Percentiles rank a stretch among this genome's conserved stretches.
These are phyloP conservation scores for Caenorhabditis briggsae DNA, from an alignment of 1,140 invertebrate genomes.

Conservation along the genomic window DNA sequence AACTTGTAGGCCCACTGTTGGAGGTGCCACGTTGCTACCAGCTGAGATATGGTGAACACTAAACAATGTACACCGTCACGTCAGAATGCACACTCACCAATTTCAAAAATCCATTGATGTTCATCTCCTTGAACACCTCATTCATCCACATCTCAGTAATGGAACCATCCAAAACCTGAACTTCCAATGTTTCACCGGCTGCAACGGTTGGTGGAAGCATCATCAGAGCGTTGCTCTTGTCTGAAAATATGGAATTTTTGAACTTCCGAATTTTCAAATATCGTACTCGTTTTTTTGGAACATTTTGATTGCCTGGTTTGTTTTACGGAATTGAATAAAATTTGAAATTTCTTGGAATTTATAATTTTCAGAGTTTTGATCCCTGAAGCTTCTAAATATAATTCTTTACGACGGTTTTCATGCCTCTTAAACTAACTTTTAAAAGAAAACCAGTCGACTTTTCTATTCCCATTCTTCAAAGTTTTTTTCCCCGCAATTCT, in stretches of 20 bases:
- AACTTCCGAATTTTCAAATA: neutral
- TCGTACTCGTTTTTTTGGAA: neutral
- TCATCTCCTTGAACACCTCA: conserved; percentile 70
- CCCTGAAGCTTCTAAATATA: too few species aligned
- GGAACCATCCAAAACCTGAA: conserved; percentile 64
- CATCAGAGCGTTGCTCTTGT: conserved; percentile 68
- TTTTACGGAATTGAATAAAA: too few species aligned
- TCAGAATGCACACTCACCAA: conserved; percentile 45
- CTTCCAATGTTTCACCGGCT: conserved; percentile 66
- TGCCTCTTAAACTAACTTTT: too few species aligned
- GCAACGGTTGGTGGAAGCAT: conserved; percentile 68
- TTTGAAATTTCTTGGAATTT: neutral
- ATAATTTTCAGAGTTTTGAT: too few species aligned
- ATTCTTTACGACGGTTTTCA: too few species aligned
- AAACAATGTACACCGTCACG: too few species aligned
- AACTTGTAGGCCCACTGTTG: too few species aligned
- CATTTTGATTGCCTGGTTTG: neutral
- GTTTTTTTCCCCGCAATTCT: neutral
- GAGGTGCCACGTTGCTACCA: too few species aligned
- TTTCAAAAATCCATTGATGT: conserved; percentile 66
- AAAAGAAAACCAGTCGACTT: neutral
- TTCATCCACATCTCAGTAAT: conserved; percentile 69
- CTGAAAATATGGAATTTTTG: conserved; percentile 10
- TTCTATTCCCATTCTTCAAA: too few species aligned
- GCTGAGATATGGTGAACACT: too few species aligned